Evolutionary conservation across 1,140 invertebrate genomes (phyloP).

Genomic region (Euwallacea similis): DNA sequence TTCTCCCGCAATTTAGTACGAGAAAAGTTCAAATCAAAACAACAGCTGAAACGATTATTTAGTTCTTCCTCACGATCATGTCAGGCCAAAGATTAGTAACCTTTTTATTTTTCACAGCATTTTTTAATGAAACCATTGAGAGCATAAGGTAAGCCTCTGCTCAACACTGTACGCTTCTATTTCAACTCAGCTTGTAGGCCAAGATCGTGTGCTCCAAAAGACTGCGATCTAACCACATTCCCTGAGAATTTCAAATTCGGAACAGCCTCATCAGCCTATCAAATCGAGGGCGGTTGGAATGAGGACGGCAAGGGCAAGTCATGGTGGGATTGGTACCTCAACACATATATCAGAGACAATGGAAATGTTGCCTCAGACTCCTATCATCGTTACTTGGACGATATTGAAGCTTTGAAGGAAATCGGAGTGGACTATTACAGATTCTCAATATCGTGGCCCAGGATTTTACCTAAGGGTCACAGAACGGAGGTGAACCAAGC

Average conservation of each 20-base stretch:
- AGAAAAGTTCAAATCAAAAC: too few species aligned
- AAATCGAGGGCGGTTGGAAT: conserved; percentile 63
- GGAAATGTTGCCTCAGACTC: conserved; percentile 21
- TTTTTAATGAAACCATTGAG: too few species aligned
- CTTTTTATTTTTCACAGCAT: too few species aligned
- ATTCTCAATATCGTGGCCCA: conserved; percentile 29
- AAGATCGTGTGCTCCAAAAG: not conserved
- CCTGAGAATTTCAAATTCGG: conserved; percentile 56
- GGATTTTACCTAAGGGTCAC: conserved; percentile 25
- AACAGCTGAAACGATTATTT: too few species aligned
- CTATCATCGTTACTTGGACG: conserved; percentile 25
- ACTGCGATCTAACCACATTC: conserved; percentile 2
- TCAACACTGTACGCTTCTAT: too few species aligned
- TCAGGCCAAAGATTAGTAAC: too few species aligned
- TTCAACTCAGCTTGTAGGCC: too few species aligned
- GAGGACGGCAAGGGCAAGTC: conserved; percentile 59
- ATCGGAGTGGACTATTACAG: conserved; percentile 23
- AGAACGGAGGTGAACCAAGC: conserved; percentile 16
- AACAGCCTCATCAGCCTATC: conserved; percentile 59
- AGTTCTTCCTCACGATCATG: too few species aligned
- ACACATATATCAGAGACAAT: conserved; percentile 51
- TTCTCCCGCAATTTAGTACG: too few species aligned
- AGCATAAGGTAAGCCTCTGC: too few species aligned
- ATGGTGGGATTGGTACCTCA: conserved; percentile 63
- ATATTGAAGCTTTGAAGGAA: conserved; percentile 15